These are phyloP conservation scores for Xerus rutilus DNA, from an alignment of 2,797 vertebrate species.

Conservation along the genomic window DNA sequence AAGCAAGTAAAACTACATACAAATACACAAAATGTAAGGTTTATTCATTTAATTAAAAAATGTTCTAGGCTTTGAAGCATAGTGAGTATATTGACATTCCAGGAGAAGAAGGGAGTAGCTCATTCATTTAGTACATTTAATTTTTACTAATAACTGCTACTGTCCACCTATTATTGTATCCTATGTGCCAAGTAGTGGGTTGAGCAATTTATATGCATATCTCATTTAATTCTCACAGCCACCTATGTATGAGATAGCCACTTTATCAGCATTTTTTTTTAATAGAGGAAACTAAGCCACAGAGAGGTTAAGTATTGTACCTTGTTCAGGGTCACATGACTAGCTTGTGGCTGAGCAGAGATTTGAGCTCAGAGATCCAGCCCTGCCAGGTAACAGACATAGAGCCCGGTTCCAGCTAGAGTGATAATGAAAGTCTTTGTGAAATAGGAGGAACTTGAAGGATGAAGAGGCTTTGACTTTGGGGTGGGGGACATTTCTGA, in stretches of 20 bases:
- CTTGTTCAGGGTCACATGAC: neutral
- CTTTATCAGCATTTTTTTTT: neutral
- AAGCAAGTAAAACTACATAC: constrained; percentile 14
- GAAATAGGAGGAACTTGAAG: neutral
- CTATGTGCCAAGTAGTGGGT: neutral
- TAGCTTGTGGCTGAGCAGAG: neutral
- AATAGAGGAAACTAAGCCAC: neutral
- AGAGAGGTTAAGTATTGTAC: neutral
- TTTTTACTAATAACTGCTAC: constrained; percentile 21
- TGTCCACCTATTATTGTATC: neutral
- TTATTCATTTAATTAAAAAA: constrained; percentile 39
- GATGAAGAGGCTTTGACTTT: neutral
- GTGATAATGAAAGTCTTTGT: neutral
- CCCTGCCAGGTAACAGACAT: neutral
- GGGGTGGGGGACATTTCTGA: neutral
- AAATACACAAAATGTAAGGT: neutral
- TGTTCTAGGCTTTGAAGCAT: neutral
- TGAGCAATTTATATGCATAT: neutral
- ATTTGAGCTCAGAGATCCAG: neutral
- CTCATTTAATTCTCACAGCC: neutral
- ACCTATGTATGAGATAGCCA: neutral
- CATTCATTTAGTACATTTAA: constrained; percentile 22
- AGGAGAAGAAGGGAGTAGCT: neutral
- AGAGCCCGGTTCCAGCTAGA: neutral
- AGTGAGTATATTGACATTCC: neutral